A percentile compares a stretch with the other conserved stretches of the same genome.
These are phyloP conservation scores for Delichon dasypus DNA, from an alignment of 2,797 vertebrate genomes.

Conservation along the genomic window DNA sequence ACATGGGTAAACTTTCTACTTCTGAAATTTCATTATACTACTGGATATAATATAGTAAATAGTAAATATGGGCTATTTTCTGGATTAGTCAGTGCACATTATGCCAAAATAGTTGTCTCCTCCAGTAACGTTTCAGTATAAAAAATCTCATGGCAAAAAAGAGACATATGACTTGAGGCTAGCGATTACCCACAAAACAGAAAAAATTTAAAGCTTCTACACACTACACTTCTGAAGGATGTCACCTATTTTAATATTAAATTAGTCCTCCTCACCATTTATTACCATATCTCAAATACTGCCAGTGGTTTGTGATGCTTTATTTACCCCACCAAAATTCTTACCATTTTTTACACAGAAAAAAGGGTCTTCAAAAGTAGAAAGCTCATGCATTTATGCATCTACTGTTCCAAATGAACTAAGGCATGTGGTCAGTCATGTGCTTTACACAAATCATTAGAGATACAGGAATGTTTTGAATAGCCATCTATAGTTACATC, in stretches of 20 bases:
- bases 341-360: background rate
- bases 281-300: background rate
- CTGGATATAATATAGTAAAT: background rate
- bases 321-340: slow-evolving; percentile 15
- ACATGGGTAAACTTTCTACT: background rate
- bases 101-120: background rate
- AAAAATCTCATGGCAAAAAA: background rate
- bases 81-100: background rate
- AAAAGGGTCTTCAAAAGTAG: background rate
- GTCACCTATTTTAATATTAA: background rate
- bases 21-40: background rate
- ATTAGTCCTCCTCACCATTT: background rate
- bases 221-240: background rate
- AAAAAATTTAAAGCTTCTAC: slow-evolving; percentile 9
- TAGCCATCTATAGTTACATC: slow-evolving; percentile 47
- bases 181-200: background rate
- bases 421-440: slow-evolving; percentile 49
- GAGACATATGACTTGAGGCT: background rate
- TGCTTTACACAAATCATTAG: slow-evolving; percentile 63
- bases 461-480: slow-evolving; percentile 57
- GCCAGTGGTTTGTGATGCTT: background rate
- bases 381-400: slow-evolving; percentile 8
- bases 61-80: background rate
- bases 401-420: slow-evolving; percentile 7
- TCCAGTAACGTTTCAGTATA: background rate